Percentiles rank a stretch among this genome's conserved stretches.
Conservation (phyloP, 2,888 invertebrate species). For the Sympetrum striolatum region DNA sequence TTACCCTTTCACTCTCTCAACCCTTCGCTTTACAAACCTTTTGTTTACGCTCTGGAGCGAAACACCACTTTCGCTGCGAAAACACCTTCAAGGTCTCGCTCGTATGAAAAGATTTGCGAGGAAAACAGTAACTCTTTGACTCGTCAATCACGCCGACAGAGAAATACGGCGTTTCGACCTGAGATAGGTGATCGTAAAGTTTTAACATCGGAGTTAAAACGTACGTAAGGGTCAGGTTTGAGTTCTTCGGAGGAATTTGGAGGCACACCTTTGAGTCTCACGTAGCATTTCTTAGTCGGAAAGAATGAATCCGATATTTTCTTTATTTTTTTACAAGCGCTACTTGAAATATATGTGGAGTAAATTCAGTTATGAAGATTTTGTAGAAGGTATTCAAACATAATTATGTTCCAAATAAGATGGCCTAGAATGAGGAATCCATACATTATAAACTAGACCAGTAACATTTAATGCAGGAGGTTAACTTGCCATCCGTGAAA, state of each 20-base stretch:
- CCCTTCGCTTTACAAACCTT: background rate
- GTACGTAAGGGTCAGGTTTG: too few species aligned
- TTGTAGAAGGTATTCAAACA: too few species aligned
- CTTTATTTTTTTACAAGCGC: too few species aligned
- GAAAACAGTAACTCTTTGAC: slow-evolving; percentile 17
- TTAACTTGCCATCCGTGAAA: too few species aligned
- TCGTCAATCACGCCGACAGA: background rate
- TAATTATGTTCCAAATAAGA: too few species aligned
- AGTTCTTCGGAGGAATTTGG: background rate
- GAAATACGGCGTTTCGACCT: background rate
- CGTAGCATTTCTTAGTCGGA: background rate
- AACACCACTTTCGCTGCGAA: background rate
- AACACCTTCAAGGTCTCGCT: slow-evolving; percentile 19
- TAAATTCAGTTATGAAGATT: too few species aligned
- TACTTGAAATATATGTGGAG: too few species aligned
- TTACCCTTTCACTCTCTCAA: background rate
- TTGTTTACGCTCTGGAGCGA: slow-evolving; percentile 1
- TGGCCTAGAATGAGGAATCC: too few species aligned
- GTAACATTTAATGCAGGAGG: too few species aligned
- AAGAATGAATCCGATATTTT: background rate
- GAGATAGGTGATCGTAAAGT: background rate
- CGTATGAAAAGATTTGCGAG: background rate
- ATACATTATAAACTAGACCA: too few species aligned
- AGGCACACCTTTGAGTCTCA: background rate
- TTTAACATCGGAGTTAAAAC: background rate